Conservation (phyloP, 2,797 vertebrate genomes). For the Fundulus diaphanus region DNA sequence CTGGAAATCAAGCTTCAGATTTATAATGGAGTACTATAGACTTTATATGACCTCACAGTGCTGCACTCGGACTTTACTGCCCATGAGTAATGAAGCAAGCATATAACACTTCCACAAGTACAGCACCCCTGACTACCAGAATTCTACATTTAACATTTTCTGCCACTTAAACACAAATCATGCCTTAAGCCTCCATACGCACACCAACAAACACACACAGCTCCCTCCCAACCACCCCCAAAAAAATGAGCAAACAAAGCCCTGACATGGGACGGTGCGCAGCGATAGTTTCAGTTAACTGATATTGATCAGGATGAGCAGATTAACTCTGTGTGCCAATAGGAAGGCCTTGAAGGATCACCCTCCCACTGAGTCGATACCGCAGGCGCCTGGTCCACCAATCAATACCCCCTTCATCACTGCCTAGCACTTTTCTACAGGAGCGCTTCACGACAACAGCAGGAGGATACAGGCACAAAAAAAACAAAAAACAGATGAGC, state of each 20-base stretch:
- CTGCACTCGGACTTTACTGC: slow-evolving; percentile 60
- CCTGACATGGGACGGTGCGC: slow-evolving; percentile 70
- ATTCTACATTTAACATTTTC: slow-evolving; percentile 46
- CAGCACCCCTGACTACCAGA: slow-evolving; percentile 29
- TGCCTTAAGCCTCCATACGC: slow-evolving; percentile 54
- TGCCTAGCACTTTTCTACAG: slow-evolving; percentile 60
- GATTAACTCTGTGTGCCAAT: slow-evolving; percentile 84
- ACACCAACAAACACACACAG: slow-evolving; percentile 62
- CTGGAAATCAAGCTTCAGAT: slow-evolving; percentile 72
- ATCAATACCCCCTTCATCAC: slow-evolving; percentile 80
- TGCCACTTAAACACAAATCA: slow-evolving; percentile 64
- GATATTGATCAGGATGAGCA: slow-evolving; percentile 78
- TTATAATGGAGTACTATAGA: slow-evolving; percentile 70
- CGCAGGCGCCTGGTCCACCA: slow-evolving; percentile 74
- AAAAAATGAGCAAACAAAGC: slow-evolving; percentile 67
- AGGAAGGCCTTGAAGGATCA: slow-evolving; percentile 80
- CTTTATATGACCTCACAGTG: slow-evolving; percentile 73
- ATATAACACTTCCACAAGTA: slow-evolving; percentile 58
- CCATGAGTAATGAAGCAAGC: slow-evolving; percentile 63
- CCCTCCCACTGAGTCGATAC: slow-evolving; percentile 77
- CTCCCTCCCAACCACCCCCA: too few species aligned
- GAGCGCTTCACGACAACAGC: slow-evolving; percentile 50
- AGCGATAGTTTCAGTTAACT: slow-evolving; percentile 83
- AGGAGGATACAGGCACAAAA: slow-evolving; percentile 9
- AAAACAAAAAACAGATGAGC: slow-evolving; percentile 22